Base-by-base conservation (phyloP, 2,888 invertebrate species). In the Nomada fucata region DNA sequence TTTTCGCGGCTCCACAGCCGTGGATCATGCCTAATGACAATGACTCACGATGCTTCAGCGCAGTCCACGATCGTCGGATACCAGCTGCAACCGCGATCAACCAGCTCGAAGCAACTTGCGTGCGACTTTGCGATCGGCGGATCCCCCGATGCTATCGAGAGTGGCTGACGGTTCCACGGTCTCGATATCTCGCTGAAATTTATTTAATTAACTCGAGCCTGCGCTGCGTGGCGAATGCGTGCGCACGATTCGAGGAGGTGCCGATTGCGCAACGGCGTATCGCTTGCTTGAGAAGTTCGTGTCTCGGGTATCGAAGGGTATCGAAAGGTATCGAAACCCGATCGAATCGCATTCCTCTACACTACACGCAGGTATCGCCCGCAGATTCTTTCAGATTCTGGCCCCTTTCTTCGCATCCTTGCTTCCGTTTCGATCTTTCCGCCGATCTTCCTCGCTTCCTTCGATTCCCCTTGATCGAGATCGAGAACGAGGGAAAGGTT, bases 301-400 rank as follows among this genome's bases (percentile, higher is more conserved):
- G 71, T 71, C 83, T 81, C 84, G 61, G 36, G 72, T 90, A 83
- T 86, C 88, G 83, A 81, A 72, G 61, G 36, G 73, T 90, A 83
- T 86, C 88, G 83, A 81, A 72, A 71, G 82, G 69, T 86, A 90
- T 85, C 86, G 90, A 87, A 90, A 90, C 89, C 67, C 88, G 85
- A 90, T 90, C 89, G 86, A 86, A 84, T 83, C 82, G 78, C 79
- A 82, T 85, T 82, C 82, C 79, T 74, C 63, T 64, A 55, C 74
- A 71, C 44, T 55, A 65, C 77, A 50, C 84, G 75, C 79, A 55
- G 50, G 57, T 79, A 84, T 83, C 79, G 82, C 20, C 71, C 72
- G n/a, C 57, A 60, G 55, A 57, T 23, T 67, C 36, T 69, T 59
- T 71, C 52, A 59, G 29, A 11, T 42, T 47, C 23, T 52, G n/a